phyloP scores from a whole-genome alignment of 2,888 invertebrate species.

The Coecobrya sp. region DNA sequence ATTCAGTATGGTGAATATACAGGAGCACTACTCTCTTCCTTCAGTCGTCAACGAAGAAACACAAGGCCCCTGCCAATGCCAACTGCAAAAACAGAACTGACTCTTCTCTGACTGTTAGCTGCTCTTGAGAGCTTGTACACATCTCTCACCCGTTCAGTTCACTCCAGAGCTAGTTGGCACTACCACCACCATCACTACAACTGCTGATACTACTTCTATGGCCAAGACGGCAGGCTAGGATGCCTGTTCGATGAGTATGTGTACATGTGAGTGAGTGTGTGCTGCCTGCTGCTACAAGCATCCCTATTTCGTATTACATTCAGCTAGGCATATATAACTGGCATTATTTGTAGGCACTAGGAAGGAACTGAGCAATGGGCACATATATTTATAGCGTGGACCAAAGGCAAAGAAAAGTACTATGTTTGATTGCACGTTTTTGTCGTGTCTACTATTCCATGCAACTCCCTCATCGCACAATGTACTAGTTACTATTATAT shows the following conservation, averaged over 20 bases:
- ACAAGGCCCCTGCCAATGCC: conserved; percentile 81
- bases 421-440: conserved; percentile 67
- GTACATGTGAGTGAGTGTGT: conserved; percentile 52
- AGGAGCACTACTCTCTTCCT: background rate
- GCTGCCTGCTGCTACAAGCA: conserved; percentile 57
- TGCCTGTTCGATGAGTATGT: conserved; percentile 59
- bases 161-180: conserved; percentile 48
- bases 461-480: conserved; percentile 19
- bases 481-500: conserved; percentile 26
- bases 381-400: background rate
- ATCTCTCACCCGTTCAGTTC: conserved; percentile 69
- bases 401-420: conserved; percentile 53
- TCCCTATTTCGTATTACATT: conserved; percentile 12
- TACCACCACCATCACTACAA: conserved; percentile 44
- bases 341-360: background rate
- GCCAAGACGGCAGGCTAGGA: conserved; percentile 24
- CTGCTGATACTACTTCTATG: background rate
- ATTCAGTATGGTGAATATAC: background rate
- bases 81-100: conserved; percentile 80
- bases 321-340: conserved; percentile 18
- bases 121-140: conserved; percentile 75
- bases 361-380: background rate
- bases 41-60: conserved; percentile 70
- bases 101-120: conserved; percentile 73
- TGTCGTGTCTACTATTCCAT: conserved; percentile 45